Evolutionary conservation across 2,797 vertebrate species (phyloP).

Genomic region (Hippopotamyrus pictus): DNA sequence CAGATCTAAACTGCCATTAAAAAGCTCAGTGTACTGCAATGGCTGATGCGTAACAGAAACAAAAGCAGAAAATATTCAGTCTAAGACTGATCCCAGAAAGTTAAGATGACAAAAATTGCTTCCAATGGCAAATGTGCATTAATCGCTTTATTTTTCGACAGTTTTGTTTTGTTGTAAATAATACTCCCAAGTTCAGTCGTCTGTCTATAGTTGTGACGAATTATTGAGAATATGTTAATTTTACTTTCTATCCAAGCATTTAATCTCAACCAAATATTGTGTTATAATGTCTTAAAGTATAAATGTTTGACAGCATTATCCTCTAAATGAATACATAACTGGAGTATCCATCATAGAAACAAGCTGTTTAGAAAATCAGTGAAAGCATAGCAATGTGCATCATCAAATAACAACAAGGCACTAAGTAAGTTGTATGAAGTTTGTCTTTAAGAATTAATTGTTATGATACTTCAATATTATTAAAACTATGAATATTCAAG

Average conservation of each 20-base stretch:
- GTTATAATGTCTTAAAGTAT: background rate
- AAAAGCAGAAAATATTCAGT: background rate
- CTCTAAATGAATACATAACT: background rate
- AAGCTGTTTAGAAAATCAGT: background rate
- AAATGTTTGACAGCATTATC: background rate
- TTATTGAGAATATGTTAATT: background rate
- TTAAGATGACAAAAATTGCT: background rate
- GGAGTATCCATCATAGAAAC: background rate
- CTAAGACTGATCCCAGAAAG: background rate
- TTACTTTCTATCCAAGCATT: background rate
- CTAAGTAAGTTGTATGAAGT: background rate
- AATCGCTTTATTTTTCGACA: background rate
- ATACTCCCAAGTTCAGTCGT: background rate
- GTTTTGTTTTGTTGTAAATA: background rate
- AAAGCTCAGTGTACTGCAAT: background rate
- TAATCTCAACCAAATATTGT: background rate
- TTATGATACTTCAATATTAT: background rate
- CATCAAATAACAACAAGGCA: background rate
- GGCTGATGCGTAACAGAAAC: background rate
- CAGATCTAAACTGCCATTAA: constrained; percentile 41
- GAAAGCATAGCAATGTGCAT: background rate
- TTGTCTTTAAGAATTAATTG: background rate
- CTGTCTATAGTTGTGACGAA: background rate
- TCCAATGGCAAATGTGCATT: background rate
- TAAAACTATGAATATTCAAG: background rate